These are phyloP conservation scores for Scaptomyza flava DNA, from an alignment of 2,888 invertebrate species.

Conservation along the genomic window DNA sequence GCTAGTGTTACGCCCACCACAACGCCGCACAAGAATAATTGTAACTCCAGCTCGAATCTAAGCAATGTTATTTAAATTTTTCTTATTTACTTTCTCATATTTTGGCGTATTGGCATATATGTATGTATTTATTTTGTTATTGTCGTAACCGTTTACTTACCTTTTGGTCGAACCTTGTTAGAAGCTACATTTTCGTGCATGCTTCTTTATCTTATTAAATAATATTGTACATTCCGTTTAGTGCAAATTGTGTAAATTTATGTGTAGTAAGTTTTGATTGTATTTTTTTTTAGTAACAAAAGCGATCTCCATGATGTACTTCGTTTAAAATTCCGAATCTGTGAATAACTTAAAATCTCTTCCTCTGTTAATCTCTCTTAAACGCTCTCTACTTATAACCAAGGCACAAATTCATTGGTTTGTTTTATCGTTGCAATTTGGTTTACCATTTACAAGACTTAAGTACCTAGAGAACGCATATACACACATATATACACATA, in stretches of 20 bases:
- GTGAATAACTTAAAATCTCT: slow-evolving; percentile 41
- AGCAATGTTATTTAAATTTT: slow-evolving; percentile 62
- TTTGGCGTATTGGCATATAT: slow-evolving; percentile 5
- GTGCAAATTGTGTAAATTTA: slow-evolving; percentile 56
- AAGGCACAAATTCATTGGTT: slow-evolving; percentile 47
- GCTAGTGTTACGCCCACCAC: slow-evolving; percentile 66
- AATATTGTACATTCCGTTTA: slow-evolving; percentile 67
- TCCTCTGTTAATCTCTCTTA: slow-evolving; percentile 29
- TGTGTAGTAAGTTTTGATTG: slow-evolving; percentile 44
- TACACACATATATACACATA: slow-evolving; percentile 34
- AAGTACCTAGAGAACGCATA: slow-evolving; percentile 73
- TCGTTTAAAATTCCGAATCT: slow-evolving; percentile 48
- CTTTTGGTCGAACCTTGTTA: slow-evolving; percentile 38
- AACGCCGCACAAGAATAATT: slow-evolving; percentile 52
- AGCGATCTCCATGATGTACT: slow-evolving; percentile 73
- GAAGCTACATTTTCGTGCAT: slow-evolving; percentile 45
- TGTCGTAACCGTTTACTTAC: slow-evolving; percentile 15
- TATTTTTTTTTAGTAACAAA: slow-evolving; percentile 43
- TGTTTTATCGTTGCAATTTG: slow-evolving; percentile 24
- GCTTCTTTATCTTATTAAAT: slow-evolving; percentile 29
- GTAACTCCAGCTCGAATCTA: slow-evolving; percentile 56
- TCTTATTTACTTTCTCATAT: slow-evolving; percentile 2
- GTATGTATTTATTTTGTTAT: slow-evolving; percentile 35
- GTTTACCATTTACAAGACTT: slow-evolving; percentile 58
- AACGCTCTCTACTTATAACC: slow-evolving; percentile 40